Evolutionary conservation across 1,140 invertebrate genomes (phyloP).

Genomic region (Ectropis grisescens): DNA sequence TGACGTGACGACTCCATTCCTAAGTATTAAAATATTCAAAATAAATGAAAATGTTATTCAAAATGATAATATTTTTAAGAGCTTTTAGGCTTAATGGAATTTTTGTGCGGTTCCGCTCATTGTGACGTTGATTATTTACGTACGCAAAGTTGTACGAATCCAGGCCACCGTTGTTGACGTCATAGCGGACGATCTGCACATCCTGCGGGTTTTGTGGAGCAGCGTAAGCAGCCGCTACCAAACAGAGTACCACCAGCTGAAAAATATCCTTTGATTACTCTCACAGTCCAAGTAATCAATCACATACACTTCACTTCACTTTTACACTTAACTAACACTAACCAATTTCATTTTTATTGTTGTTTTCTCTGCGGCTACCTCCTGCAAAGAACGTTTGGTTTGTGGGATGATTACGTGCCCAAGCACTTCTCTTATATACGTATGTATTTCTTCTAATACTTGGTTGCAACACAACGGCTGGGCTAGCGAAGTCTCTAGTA

Average conservation of each 20-base stretch:
- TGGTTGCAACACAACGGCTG: slow-evolving; percentile 43
- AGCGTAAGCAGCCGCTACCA: slow-evolving; percentile 32
- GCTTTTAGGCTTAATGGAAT: too few relatives aligned
- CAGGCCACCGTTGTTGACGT: slow-evolving; percentile 40
- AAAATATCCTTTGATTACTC: slow-evolving; percentile 21
- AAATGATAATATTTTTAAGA: neutral
- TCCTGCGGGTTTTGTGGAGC: slow-evolving; percentile 55
- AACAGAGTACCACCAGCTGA: slow-evolving; percentile 40
- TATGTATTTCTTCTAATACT: slow-evolving; percentile 56
- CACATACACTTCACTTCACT: slow-evolving; percentile 19
- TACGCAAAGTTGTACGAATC: slow-evolving; percentile 59
- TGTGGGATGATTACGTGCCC: slow-evolving; percentile 51
- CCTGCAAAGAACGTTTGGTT: slow-evolving; percentile 33
- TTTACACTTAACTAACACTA: slow-evolving; percentile 23
- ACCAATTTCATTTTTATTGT: slow-evolving; percentile 55
- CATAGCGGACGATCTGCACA: slow-evolving; percentile 64
- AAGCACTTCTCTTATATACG: slow-evolving; percentile 56
- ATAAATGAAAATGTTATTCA: neutral
- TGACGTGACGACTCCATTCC: neutral
- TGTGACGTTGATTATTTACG: slow-evolving; percentile 12
- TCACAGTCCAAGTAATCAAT: slow-evolving; percentile 4
- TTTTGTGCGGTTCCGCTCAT: too few relatives aligned
- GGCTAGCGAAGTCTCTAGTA: slow-evolving; percentile 24
- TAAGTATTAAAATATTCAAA: slow-evolving; percentile 1
- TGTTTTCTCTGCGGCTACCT: slow-evolving; percentile 27